Evolutionary conservation across 2,888 invertebrate genomes (phyloP).

Genomic region (Metopia argyrocephala): DNA sequence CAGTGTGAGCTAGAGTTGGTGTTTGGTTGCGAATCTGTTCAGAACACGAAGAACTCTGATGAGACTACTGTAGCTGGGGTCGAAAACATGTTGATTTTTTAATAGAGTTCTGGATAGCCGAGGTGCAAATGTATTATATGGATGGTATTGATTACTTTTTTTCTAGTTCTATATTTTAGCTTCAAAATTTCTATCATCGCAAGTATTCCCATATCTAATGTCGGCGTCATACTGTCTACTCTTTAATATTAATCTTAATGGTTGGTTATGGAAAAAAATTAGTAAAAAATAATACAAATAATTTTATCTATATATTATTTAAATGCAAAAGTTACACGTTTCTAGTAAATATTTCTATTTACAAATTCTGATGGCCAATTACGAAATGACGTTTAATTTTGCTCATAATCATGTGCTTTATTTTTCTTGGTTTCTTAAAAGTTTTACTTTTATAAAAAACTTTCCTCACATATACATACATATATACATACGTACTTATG

Average conservation of each 20-base stretch:
- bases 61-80: too few species aligned
- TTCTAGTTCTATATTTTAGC: background rate
- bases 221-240: conserved; percentile 45
- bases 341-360: too few species aligned
- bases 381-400: conserved; percentile 21
- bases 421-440: background rate
- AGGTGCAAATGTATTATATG: too few species aligned
- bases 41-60: too few species aligned
- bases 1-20: too few species aligned
- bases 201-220: conserved; percentile 1
- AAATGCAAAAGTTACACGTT: background rate
- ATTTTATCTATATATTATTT: too few species aligned
- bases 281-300: too few species aligned
- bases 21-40: too few species aligned
- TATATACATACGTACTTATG: conserved; percentile 26
- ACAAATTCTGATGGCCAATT: too few species aligned
- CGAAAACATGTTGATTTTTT: too few species aligned
- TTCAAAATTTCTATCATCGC: too few species aligned
- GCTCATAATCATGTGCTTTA: background rate
- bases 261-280: background rate
- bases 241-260: background rate
- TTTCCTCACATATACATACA: background rate
- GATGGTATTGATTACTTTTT: background rate
- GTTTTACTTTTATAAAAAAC: background rate
- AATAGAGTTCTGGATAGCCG: too few species aligned